A percentile compares a stretch with the other conserved stretches of the same genome.
phyloP scores from a whole-genome alignment of 2,888 invertebrate species.

The Antheraea yamamai region DNA sequence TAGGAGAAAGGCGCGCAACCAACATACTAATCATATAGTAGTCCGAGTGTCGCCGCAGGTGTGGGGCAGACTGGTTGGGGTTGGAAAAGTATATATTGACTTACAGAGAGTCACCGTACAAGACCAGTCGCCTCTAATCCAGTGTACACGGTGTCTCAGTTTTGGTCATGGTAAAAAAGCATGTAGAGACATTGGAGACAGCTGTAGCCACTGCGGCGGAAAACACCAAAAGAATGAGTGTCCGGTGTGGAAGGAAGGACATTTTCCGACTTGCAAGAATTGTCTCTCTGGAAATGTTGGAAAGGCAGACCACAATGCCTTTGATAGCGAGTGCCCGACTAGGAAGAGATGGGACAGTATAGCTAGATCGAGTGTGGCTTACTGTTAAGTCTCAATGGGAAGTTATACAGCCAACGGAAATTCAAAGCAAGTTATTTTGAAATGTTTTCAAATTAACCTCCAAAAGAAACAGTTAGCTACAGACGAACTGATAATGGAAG shows the following conservation, averaged over 20 bases:
- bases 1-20: too few relatives aligned
- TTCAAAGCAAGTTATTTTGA: too few relatives aligned
- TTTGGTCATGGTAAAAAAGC: conserved; percentile 25
- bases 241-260: background rate
- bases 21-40: too few relatives aligned
- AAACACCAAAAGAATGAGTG: conserved; percentile 14
- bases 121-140: conserved; percentile 30
- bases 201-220: conserved; percentile 27
- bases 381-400: too few relatives aligned
- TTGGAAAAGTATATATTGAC: conserved; percentile 9
- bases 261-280: conserved; percentile 18
- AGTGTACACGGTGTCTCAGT: too few relatives aligned
- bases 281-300: conserved; percentile 15
- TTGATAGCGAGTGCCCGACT: conserved; percentile 16
- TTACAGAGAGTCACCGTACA: conserved; percentile 18
- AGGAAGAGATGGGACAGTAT: conserved; percentile 21
- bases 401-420: too few relatives aligned
- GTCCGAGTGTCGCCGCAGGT: too few relatives aligned
- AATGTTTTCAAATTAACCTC: conserved; percentile 22
- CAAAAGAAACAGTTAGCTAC: too few relatives aligned
- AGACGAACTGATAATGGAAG: conserved; percentile 19
- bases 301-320: conserved; percentile 18
- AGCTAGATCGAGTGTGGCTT: conserved; percentile 24
- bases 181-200: conserved; percentile 13
- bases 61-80: too few relatives aligned